Base-by-base conservation (phyloP, 2,797 vertebrate genomes). In the Staurois parvus region DNA sequence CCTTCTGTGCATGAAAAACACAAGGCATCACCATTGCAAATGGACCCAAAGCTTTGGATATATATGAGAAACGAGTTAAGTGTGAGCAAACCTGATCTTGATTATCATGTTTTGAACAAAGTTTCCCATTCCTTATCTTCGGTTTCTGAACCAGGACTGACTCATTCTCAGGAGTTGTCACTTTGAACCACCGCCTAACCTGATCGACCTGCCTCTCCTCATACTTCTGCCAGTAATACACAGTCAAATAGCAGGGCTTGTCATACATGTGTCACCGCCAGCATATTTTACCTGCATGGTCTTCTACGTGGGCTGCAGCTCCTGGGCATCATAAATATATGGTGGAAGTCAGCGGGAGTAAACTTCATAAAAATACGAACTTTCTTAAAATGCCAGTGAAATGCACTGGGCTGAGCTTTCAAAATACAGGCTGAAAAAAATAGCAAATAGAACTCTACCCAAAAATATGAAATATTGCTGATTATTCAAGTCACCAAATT, bases 121-220 rank as follows among this genome's bases (percentile, higher is more conserved):
- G 68, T 37, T 72, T 37, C 30, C 13, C 13, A 72, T 12, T 59
- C 7, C 67, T 52, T 80, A 72, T 37, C 45, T 59, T 37, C 34
- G 42, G 13, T 62, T 28, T 59, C 24, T 69, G 26, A 48, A 28
- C 13, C 1, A 19, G 28, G 19, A 48, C 19, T 85, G 84, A 85
- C 76, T 85, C 76, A 85, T 21, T 13, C 1, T 17, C 28, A 66
- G 70, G 76, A 52, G 76, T 72, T 62, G 26, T 64, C 68, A 26
- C 29, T 6, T 29, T 21, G 37, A 40, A 74, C 12, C n/a, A 37
- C 13, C 66, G n/a, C 37, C 70, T 17, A 79, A 79, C 77, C 70
- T 80, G 84, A 85, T 52, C 0, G 34, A 40, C 76, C 59, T 12
- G 74, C 45, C 48, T 24, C 17, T 84, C 74, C 32, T 78, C 48